A percentile compares a stretch with the other conserved stretches of the same genome.
phyloP scores from a whole-genome alignment of 2,888 invertebrate species.

The Lepetodrilus schrolli region DNA sequence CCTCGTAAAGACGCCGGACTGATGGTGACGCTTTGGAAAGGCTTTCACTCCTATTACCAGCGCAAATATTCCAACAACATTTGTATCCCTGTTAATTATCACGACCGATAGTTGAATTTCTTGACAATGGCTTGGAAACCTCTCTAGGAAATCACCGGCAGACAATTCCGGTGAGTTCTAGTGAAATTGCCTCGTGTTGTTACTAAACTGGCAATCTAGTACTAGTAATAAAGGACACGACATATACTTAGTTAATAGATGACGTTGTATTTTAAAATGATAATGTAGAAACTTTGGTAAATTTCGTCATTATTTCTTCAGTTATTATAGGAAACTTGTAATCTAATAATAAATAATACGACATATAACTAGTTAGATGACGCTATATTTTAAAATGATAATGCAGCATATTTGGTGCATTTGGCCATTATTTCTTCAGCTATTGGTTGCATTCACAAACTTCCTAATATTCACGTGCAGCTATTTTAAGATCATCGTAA shows the following conservation, averaged over 20 bases:
- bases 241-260: background rate
- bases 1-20: background rate
- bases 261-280: background rate
- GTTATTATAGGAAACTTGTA: too few relatives aligned
- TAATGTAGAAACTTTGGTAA: background rate
- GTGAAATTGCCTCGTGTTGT: background rate
- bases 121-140: background rate
- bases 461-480: too few relatives aligned
- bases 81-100: background rate
- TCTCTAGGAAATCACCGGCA: background rate
- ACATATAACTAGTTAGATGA: background rate
- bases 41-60: slow-evolving; percentile 14
- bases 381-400: background rate
- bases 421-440: too few relatives aligned
- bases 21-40: background rate
- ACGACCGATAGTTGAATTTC: background rate
- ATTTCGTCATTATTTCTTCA: background rate
- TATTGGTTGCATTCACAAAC: too few relatives aligned
- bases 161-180: background rate
- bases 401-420: background rate
- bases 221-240: too few relatives aligned
- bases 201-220: background rate
- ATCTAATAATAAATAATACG: too few relatives aligned
- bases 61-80: background rate
- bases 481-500: too few relatives aligned